Evolutionary conservation across 2,113 vertebrate genomes (phyloP).

Genomic region (Lamprologus lemairii): DNA sequence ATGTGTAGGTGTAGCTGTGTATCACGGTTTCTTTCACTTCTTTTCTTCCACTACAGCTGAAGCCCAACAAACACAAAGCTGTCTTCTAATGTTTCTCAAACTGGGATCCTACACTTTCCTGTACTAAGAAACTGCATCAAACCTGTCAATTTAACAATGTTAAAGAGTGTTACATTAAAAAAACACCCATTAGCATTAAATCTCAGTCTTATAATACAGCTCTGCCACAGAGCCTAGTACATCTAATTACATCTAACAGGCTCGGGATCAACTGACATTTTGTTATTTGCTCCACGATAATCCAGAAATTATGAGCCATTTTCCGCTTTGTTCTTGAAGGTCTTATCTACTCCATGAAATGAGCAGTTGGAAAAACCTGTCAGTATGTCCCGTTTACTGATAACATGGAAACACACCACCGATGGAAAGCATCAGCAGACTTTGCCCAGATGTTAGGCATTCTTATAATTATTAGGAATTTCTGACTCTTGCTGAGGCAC

Average conservation of each 20-base stretch:
- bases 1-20: not conserved
- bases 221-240: not conserved
- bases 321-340: not conserved
- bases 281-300: not conserved
- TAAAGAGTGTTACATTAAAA: not conserved
- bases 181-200: not conserved
- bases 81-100: not conserved
- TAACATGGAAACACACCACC: not conserved
- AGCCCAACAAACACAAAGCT: not conserved
- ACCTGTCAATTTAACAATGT: not conserved
- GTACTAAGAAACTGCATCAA: not conserved
- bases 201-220: not conserved
- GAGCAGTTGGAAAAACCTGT: not conserved
- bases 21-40: not conserved
- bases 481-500: not conserved
- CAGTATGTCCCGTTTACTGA: not conserved
- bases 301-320: not conserved
- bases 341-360: not conserved
- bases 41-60: not conserved
- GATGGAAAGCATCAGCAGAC: not conserved
- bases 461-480: not conserved
- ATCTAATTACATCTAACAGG: not conserved
- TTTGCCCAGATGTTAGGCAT: not conserved
- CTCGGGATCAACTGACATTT: not conserved
- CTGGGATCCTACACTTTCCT: not conserved